A percentile compares a stretch with the other conserved stretches of the same genome.
These are phyloP conservation scores for Shargacucullia verbasci DNA, from an alignment of 2,888 invertebrate species.

Conservation along the genomic window DNA sequence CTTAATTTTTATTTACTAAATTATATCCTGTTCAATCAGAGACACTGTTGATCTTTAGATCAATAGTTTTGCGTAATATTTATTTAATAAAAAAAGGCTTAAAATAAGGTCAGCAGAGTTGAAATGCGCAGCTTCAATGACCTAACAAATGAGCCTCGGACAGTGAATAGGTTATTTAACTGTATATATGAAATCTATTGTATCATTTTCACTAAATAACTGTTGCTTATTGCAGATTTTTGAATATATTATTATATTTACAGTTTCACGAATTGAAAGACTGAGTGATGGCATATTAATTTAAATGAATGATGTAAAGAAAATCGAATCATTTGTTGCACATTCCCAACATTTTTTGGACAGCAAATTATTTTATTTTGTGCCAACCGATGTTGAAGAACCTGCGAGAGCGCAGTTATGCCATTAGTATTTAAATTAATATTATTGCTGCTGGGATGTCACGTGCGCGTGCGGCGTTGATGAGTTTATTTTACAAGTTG, in stretches of 20 bases:
- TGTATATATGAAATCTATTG: slow-evolving; percentile 69
- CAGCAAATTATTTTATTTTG: slow-evolving; percentile 48
- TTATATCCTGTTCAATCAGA: slow-evolving; percentile 14
- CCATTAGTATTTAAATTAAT: slow-evolving; percentile 55
- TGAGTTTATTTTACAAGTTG: slow-evolving; percentile 38
- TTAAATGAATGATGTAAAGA: slow-evolving; percentile 63
- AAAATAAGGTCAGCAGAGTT: slow-evolving; percentile 12
- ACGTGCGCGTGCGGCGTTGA: slow-evolving; percentile 13
- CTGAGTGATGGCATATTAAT: slow-evolving; percentile 82
- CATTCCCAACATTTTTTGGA: slow-evolving; percentile 67
- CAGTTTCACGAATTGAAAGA: slow-evolving; percentile 81
- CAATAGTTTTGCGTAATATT: not conserved
- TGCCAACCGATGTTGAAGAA: slow-evolving; percentile 47
- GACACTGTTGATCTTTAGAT: slow-evolving; percentile 15
- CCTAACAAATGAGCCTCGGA: slow-evolving; percentile 29
- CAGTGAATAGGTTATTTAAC: slow-evolving; percentile 57
- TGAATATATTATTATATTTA: slow-evolving; percentile 71
- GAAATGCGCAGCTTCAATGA: slow-evolving; percentile 34
- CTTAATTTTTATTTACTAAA: slow-evolving; percentile 17
- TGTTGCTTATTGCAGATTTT: slow-evolving; percentile 73
- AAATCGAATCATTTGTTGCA: slow-evolving; percentile 59
- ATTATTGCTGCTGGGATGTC: slow-evolving; percentile 13
- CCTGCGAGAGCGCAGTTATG: slow-evolving; percentile 33
- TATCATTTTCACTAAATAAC: slow-evolving; percentile 66
- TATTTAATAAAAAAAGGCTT: slow-evolving; percentile 6